Evolutionary conservation across 2,797 vertebrate genomes (phyloP).

Genomic region (Oreochromis grahami): DNA sequence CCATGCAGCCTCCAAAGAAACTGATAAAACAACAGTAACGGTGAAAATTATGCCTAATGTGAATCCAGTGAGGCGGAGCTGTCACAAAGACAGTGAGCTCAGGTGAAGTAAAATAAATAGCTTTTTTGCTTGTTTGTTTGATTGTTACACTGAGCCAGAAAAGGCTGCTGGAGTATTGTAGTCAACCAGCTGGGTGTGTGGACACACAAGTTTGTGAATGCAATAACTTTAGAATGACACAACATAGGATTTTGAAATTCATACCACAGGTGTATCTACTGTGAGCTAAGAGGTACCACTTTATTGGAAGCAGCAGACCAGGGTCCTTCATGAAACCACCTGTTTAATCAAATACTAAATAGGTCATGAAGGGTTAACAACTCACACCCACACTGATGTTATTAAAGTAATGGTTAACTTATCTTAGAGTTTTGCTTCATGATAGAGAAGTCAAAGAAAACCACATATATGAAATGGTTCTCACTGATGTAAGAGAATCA

Average conservation of each 20-base stretch:
- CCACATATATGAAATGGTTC: not conserved
- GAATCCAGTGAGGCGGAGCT: not conserved
- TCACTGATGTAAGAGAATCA: not conserved
- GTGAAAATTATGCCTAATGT: not conserved
- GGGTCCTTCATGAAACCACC: not conserved
- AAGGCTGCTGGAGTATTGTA: not conserved
- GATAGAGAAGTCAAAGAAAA: not conserved
- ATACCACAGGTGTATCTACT: not conserved
- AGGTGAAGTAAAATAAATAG: not conserved
- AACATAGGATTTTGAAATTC: not conserved
- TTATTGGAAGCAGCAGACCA: not conserved
- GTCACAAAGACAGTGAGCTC: not conserved
- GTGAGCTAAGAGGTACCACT: not conserved
- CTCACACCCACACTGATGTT: not conserved
- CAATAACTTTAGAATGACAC: not conserved
- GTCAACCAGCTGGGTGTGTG: fast-evolving
- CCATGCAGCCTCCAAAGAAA: not conserved
- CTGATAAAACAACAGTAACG: fast-evolving
- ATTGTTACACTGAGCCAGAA: not conserved
- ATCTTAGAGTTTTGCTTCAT: not conserved
- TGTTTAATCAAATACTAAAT: not conserved
- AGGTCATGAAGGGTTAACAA: not conserved
- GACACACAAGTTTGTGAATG: not conserved
- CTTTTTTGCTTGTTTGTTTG: not conserved
- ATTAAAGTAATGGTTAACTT: not conserved